These are phyloP conservation scores for Agelastica alni DNA, from an alignment of 2,888 invertebrate species.

Conservation along the genomic window DNA sequence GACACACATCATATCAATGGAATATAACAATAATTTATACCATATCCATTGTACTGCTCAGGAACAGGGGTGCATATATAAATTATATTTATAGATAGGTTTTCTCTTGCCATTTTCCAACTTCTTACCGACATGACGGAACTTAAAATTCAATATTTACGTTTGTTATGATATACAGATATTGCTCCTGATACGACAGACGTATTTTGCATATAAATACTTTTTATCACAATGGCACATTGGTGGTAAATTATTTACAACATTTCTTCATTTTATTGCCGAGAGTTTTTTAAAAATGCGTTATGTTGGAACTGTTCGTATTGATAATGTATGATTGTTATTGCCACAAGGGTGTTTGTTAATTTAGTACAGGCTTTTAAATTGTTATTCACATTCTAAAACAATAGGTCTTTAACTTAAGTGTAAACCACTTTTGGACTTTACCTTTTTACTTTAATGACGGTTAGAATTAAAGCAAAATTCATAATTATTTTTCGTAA, in stretches of 20 bases:
- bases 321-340: not conserved
- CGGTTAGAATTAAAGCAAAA: no score
- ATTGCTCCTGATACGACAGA: constrained; percentile 10
- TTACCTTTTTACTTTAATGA: no score
- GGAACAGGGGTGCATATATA: constrained; percentile 43
- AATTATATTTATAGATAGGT: constrained; percentile 39
- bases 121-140: constrained; percentile 6
- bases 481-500: no score
- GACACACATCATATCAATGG: constrained; percentile 36
- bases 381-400: no score
- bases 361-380: no score
- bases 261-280: not conserved
- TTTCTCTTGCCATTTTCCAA: constrained; percentile 2
- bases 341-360: no score
- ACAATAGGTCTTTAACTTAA: no score
- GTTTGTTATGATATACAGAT: constrained; percentile 16
- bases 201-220: constrained; percentile 5
- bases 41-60: constrained; percentile 38
- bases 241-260: constrained; percentile 1
- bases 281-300: not conserved
- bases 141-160: constrained; percentile 16
- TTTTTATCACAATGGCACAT: constrained; percentile 10
- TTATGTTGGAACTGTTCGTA: not conserved
- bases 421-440: no score
- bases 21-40: constrained; percentile 42